Conservation (phyloP, 2,888 invertebrate genomes). For the Tricholauxania praeusta region DNA sequence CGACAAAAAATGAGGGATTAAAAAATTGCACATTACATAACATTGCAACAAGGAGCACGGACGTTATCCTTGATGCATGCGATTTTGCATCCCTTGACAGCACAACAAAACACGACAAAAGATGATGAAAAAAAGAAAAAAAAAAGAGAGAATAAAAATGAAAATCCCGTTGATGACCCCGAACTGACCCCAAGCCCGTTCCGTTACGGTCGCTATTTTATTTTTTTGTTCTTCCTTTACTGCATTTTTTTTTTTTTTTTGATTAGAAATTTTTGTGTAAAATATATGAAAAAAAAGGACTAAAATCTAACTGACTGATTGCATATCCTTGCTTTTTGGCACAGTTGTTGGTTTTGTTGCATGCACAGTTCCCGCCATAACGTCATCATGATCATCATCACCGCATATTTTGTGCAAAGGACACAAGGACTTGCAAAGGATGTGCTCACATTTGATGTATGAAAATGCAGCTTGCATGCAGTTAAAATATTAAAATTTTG, state of each 20-base stretch:
- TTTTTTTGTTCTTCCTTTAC: constrained; percentile 20
- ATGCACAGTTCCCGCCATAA: constrained; percentile 29
- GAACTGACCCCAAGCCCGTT: constrained; percentile 60
- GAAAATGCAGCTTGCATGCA: constrained; percentile 26
- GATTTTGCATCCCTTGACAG: constrained; percentile 48
- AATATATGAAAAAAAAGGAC: constrained; percentile 27
- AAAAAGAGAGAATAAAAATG: constrained; percentile 29
- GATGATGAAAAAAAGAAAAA: not conserved
- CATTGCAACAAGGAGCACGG: constrained; percentile 12
- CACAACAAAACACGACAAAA: constrained; percentile 29
- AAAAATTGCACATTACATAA: constrained; percentile 46
- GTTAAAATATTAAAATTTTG: constrained; percentile 27
- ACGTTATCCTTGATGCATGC: constrained; percentile 5
- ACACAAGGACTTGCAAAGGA: not conserved
- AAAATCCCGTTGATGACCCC: constrained; percentile 63
- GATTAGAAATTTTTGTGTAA: constrained; percentile 30
- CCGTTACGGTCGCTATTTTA: constrained; percentile 41
- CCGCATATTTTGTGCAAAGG: not conserved
- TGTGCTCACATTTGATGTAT: not conserved
- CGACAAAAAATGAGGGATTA: constrained; percentile 44
- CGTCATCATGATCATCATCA: not conserved
- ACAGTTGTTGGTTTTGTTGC: constrained; percentile 14
- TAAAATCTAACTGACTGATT: constrained; percentile 42
- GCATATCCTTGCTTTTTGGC: constrained; percentile 44
- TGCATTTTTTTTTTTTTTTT: constrained; percentile 34